Evolutionary conservation across 2,113 vertebrate genomes (phyloP), one percentile per base, ranked within the genome.

Genomic region (Romanogobio albipinnatus): DNA sequence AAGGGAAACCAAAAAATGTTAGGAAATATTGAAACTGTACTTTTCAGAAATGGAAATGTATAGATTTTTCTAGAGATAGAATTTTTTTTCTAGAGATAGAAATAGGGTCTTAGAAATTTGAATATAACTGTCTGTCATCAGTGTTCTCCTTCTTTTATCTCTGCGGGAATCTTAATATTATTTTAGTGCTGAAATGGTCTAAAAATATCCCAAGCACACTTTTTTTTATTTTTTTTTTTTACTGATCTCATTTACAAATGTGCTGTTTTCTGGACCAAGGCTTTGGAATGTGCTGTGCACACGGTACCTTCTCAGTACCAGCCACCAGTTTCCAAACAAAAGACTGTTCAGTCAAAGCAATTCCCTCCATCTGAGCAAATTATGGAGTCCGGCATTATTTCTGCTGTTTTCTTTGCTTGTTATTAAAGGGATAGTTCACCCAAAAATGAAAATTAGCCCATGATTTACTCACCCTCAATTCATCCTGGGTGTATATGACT

Each of bases 251-350:
- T 56, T 79, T 64, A 70, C 53, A 77, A 66, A 49, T 59, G 36
- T 81, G 61, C 45, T 70, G 66, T 71, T 83, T 73, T 70, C 22
- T 81, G 71, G 81, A 70, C 51, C 22, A 33, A 56, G 53, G 19
- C 24, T 68, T 4, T 66, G 79, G 85, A 84, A 86, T 76, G 85
- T 74, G 73, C 75, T 26, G 45, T 75, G 36, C 84, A 68, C 76
- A 81, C 70, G 43, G 45, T 49, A 64, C 39, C 64, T 59, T 82
- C 39, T 83, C 51, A 45, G 87, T 90, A 85, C 85, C 89, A 88
- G 87, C 66, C 84, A 71, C 84, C 29, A 36, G 59, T 81, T 64
- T 58, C 11, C 24, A 84, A 87, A 87, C 86, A 90, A 88, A 88
- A 81, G 87, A 71, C 82, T 43, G 64, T 70, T 88, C 75, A 85